Percentiles rank a stretch among this genome's conserved stretches.
Conservation (phyloP, 2,113 vertebrate genomes). For the Parotia lawesii region DNA sequence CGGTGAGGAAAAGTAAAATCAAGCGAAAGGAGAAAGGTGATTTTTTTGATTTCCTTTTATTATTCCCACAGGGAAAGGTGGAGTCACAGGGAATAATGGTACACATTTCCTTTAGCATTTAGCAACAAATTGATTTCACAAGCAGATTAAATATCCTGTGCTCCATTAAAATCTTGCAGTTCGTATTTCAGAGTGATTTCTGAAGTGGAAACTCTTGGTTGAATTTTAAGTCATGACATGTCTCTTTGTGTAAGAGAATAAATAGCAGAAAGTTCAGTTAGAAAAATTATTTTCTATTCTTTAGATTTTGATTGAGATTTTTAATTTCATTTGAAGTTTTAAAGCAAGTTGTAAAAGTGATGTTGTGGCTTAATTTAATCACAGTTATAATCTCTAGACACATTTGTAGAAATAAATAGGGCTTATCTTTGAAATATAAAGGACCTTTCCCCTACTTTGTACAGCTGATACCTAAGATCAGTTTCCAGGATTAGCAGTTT, state of each 20-base stretch:
- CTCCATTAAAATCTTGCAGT: background rate
- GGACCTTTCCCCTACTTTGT: background rate
- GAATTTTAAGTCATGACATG: background rate
- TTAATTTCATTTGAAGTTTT: background rate
- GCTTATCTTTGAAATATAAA: background rate
- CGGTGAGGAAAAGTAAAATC: background rate
- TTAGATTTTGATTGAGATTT: background rate
- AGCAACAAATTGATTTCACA: background rate
- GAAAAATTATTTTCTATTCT: background rate
- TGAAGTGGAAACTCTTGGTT: background rate
- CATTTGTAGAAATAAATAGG: background rate
- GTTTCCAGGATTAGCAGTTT: background rate
- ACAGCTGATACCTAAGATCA: background rate
- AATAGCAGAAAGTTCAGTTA: background rate
- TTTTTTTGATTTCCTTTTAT: background rate
- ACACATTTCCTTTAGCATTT: background rate
- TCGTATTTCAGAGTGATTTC: background rate
- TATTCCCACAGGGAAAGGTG: slow-evolving; percentile 13
- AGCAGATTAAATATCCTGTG: background rate
- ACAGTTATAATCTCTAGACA: background rate
- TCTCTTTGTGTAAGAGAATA: background rate
- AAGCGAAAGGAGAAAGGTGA: background rate
- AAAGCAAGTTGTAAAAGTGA: background rate
- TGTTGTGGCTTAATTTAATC: background rate
- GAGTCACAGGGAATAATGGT: background rate